phyloP scores from a whole-genome alignment of 2,113 vertebrate species.

The Equus przewalskii region DNA sequence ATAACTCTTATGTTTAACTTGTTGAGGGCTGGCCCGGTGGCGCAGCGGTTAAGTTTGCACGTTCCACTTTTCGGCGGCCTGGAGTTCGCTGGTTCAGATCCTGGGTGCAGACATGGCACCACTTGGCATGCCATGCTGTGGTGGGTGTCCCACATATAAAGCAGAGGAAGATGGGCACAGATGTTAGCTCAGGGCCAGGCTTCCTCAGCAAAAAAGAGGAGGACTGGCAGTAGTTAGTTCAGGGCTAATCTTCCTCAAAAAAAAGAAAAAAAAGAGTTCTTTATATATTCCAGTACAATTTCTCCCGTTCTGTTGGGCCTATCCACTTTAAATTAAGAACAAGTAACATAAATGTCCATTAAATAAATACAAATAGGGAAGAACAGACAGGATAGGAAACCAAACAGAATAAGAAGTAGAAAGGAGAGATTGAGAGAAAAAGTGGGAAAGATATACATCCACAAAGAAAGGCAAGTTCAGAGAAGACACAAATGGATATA shows the following conservation, averaged over 20 bases:
- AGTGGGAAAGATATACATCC: neutral
- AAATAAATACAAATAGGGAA: neutral
- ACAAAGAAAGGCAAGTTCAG: neutral
- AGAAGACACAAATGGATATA: neutral
- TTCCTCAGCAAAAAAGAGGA: too few relatives aligned
- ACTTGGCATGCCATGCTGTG: too few relatives aligned
- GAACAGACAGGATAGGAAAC: neutral
- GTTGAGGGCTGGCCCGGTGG: neutral
- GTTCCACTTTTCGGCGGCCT: too few relatives aligned
- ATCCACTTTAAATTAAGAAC: neutral
- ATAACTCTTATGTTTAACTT: neutral
- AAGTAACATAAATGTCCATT: neutral
- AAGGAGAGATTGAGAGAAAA: neutral
- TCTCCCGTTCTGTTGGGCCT: neutral
- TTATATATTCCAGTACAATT: constrained; percentile 16
- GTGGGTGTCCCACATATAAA: too few relatives aligned
- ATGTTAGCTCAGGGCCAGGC: too few relatives aligned
- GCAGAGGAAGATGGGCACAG: too few relatives aligned
- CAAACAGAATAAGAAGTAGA: neutral
- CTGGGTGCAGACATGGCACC: too few relatives aligned
- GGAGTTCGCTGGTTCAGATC: too few relatives aligned
- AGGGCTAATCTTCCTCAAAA: too few relatives aligned
- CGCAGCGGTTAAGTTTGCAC: too few relatives aligned
- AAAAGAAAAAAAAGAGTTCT: neutral
- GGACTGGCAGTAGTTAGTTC: too few relatives aligned